A percentile compares a stretch with the other conserved stretches of the same genome.
Conservation (phyloP, 2,888 invertebrate species). For the Norana najaformis region DNA sequence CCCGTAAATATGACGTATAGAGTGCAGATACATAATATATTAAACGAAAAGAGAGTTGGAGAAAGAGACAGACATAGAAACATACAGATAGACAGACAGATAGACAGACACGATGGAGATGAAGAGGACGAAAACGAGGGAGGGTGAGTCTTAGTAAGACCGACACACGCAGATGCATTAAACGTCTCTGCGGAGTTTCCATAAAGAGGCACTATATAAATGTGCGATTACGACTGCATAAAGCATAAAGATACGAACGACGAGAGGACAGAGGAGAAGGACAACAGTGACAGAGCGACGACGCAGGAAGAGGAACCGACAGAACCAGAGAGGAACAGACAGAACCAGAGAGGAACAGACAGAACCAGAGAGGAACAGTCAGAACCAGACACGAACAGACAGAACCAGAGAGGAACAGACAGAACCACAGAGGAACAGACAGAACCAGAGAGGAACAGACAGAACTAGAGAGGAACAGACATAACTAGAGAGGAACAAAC, state of each 20-base stretch:
- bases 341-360: too few species aligned
- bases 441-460: background rate
- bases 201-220: background rate
- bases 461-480: too few species aligned
- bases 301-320: too few species aligned
- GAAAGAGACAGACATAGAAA: background rate
- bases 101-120: too few species aligned
- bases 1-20: too few species aligned
- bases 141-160: too few species aligned
- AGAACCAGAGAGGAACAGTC: background rate
- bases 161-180: background rate
- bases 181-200: background rate
- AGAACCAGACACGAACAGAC: too few species aligned
- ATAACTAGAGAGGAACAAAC: too few species aligned
- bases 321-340: background rate
- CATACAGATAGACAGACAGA: too few species aligned
- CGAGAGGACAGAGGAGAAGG: background rate
- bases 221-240: background rate
- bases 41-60: background rate
- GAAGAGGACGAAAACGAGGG: too few species aligned
- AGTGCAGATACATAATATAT: too few species aligned
- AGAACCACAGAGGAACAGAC: too few species aligned
- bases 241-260: background rate
- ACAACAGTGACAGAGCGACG: background rate
- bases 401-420: background rate